Percentiles rank a stretch among this genome's conserved stretches.
phyloP scores from a whole-genome alignment of 2,888 invertebrate genomes.

The Diplolepis rosae region DNA sequence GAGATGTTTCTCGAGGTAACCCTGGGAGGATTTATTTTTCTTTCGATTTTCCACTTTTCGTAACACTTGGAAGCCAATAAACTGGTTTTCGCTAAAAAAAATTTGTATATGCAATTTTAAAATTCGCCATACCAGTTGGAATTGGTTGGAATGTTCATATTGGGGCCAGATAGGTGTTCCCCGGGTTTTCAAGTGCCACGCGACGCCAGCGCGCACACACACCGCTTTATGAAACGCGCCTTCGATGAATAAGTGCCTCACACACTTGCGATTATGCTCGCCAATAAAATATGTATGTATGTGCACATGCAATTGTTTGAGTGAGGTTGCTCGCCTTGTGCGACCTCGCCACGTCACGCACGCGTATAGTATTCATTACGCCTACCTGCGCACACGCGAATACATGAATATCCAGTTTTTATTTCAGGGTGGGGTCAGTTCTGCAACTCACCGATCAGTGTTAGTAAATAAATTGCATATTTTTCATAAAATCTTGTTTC shows the following conservation, averaged over 20 bases:
- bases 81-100: too few relatives aligned
- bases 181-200: slow-evolving; percentile 45
- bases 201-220: slow-evolving; percentile 31
- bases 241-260: slow-evolving; percentile 37
- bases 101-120: too few relatives aligned
- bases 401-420: neutral
- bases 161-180: slow-evolving; percentile 54
- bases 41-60: too few relatives aligned
- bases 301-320: slow-evolving; percentile 33
- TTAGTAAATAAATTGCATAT: neutral
- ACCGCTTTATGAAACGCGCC: slow-evolving; percentile 36
- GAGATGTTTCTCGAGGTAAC: too few relatives aligned
- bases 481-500: neutral
- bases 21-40: too few relatives aligned
- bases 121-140: too few relatives aligned
- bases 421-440: neutral
- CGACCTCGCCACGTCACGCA: slow-evolving; percentile 62
- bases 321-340: slow-evolving; percentile 64
- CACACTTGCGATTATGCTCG: slow-evolving; percentile 37
- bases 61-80: too few relatives aligned
- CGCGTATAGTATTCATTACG: slow-evolving; percentile 15
- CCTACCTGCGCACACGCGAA: neutral
- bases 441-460: neutral
- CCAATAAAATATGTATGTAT: slow-evolving; percentile 34
- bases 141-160: slow-evolving; percentile 57